Percentiles rank a stretch among this genome's conserved stretches.
Conservation (phyloP, 2,888 invertebrate genomes). For the Sphaeridia pumilis region DNA sequence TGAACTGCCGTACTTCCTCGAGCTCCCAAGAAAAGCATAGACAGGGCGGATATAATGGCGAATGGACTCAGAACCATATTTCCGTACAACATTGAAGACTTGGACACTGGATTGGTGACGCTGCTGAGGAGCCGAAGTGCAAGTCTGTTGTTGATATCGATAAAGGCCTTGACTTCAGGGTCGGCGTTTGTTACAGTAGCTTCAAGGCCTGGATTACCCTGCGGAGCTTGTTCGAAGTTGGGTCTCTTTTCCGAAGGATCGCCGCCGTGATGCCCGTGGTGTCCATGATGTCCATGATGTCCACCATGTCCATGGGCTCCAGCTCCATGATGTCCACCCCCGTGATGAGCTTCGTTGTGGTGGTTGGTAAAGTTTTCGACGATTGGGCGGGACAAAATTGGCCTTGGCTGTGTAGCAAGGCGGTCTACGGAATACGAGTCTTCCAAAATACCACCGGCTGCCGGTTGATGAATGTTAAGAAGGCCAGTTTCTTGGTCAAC, state of each 20-base stretch:
- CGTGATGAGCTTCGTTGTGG: constrained; percentile 18
- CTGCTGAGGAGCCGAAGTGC: constrained; percentile 59
- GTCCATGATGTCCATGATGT: constrained; percentile 12
- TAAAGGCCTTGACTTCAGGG: constrained; percentile 63
- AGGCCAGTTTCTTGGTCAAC: constrained; percentile 31
- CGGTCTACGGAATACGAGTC: constrained; percentile 25
- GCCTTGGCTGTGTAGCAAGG: constrained; percentile 28
- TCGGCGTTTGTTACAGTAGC: constrained; percentile 59
- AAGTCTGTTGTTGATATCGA: constrained; percentile 68
- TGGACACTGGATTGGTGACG: constrained; percentile 47
- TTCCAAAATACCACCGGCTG: not conserved
- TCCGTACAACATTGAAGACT: constrained; percentile 49
- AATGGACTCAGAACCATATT: constrained; percentile 74
- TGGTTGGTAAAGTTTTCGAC: constrained; percentile 31
- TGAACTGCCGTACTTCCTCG: constrained; percentile 76
- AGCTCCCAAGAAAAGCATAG: constrained; percentile 80
- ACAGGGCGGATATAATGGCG: constrained; percentile 70
- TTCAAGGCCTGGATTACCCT: constrained; percentile 43
- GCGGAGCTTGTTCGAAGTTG: constrained; percentile 28
- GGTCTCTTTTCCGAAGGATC: constrained; percentile 26
- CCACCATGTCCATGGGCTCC: constrained; percentile 13
- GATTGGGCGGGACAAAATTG: constrained; percentile 22
- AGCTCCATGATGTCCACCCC: constrained; percentile 24
- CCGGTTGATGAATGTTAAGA: constrained; percentile 15
- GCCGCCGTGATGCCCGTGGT: constrained; percentile 17